Evolutionary conservation across 2,113 vertebrate genomes (phyloP), one percentile per base, ranked within the genome.

Genomic region (Chamaetylas fuelleborni): DNA sequence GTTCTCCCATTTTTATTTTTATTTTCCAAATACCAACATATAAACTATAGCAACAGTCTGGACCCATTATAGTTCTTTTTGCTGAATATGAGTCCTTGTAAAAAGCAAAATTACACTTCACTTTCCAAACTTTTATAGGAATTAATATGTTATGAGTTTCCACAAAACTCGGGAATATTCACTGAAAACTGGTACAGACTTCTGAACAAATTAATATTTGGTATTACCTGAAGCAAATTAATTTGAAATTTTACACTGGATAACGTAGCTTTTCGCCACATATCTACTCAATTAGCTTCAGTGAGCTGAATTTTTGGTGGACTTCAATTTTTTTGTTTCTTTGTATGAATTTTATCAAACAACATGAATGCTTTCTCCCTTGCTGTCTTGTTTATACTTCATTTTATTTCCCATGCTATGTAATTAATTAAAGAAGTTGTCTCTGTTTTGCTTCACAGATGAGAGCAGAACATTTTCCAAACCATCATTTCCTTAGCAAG

Each of bases 81-180:
- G 28, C 16, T 25, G 15, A 83, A 69, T 40, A 69, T 22, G 51
- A 66, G 16, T 45, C 47, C 6, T 38, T 42, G 12, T 25, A 24
- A 60, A 48, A 81, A 80, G 18, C 57, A 91, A 74, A 76, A 57
- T 58, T n/a, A n/a, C 26, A 33, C 47, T 71, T 86, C 5, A 28
- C 5, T 56, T 83, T 45, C 51, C 58, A 77, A 69, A 29, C 3
- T 50, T 56, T 19, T 14, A 40, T 18, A 29, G 5, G 16, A 26
- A 73, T 65, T 86, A 15, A 28, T 5, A 11, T 22, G 3, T 50
- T 42, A 28, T 31, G 40, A 64, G 6, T 82, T 87, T 79, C 48
- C 22, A 19, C 1, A 3, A 65, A 79, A 64, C 28, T 71, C 1
- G 0, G 29, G 34, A 64, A 26, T 29, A 25, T 61, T n/a, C 50